Percentiles rank a stretch among this genome's conserved stretches.
Evolutionary conservation across 1,140 invertebrate species (phyloP).

Genomic region (Plutomurus gul): DNA sequence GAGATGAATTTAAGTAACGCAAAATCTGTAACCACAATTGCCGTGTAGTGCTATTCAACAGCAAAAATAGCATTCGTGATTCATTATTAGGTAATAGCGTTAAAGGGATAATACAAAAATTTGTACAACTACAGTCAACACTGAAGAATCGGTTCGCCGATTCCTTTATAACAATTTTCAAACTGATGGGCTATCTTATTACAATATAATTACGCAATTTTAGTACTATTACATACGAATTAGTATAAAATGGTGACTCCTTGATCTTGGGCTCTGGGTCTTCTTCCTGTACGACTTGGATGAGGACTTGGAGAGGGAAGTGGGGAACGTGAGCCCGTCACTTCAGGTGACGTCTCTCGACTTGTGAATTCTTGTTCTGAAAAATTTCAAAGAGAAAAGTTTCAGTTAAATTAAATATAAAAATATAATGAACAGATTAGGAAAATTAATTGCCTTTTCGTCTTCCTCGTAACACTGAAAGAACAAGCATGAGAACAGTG

Average conservation of each 20-base stretch:
- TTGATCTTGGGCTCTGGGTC: constrained; percentile 51
- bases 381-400: too few species aligned
- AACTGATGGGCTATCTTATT: too few species aligned
- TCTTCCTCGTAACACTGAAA: constrained; percentile 48
- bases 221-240: neutral
- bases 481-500: constrained; percentile 46
- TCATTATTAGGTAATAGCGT: too few species aligned
- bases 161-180: too few species aligned
- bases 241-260: constrained; percentile 54
- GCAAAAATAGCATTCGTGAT: too few species aligned
- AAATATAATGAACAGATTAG: neutral
- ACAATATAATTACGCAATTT: neutral
- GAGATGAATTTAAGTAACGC: too few species aligned
- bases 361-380: constrained; percentile 54
- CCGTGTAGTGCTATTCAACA: too few species aligned
- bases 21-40: too few species aligned
- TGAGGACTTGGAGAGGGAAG: constrained; percentile 51
- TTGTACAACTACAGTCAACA: too few species aligned
- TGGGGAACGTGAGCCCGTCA: constrained; percentile 50
- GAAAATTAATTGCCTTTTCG: constrained; percentile 45
- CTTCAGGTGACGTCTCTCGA: constrained; percentile 52
- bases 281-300: constrained; percentile 48
- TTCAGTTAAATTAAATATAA: too few species aligned
- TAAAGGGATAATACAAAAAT: too few species aligned
- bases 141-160: too few species aligned